Conservation (phyloP, 1,140 invertebrate species). For the Doryteuthis pealeii region DNA sequence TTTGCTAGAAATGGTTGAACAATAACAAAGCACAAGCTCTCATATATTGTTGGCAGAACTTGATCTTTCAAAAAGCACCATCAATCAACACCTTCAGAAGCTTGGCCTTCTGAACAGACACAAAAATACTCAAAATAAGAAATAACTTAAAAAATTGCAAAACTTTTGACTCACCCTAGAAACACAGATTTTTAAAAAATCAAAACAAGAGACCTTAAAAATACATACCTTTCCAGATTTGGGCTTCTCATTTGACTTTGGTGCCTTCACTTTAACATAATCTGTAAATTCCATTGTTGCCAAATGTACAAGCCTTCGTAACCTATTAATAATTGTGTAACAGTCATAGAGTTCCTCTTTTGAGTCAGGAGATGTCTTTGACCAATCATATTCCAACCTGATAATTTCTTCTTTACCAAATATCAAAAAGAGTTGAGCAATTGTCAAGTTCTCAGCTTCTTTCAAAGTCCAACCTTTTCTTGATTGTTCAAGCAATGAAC, state of each 20-base stretch:
- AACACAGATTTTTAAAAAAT: no score
- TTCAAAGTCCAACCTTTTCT: conserved; percentile 75
- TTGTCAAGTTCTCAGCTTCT: conserved; percentile 75
- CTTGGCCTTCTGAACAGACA: no score
- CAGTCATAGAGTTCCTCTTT: background rate
- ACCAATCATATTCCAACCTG: conserved; percentile 82
- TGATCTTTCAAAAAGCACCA: no score
- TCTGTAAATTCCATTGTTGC: conserved; percentile 51
- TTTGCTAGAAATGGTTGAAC: no score
- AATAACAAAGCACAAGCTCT: no score
- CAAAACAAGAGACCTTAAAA: no score
- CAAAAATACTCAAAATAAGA: no score
- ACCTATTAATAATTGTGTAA: conserved; percentile 35
- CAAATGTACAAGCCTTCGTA: conserved; percentile 47
- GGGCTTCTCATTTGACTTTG: conserved; percentile 3
- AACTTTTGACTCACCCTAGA: no score
- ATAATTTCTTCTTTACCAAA: conserved; percentile 79
- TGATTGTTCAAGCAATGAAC: conserved; percentile 18
- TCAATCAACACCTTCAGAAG: no score
- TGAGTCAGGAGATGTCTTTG: background rate
- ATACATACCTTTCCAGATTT: conserved; percentile 2
- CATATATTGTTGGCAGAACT: no score
- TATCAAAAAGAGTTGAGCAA: conserved; percentile 90
- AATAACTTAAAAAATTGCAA: no score
- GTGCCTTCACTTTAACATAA: conserved; percentile 28